Percentiles rank a stretch among this genome's conserved stretches.
Conservation (phyloP, 2,113 vertebrate genomes). For the Lampris incognitus region DNA sequence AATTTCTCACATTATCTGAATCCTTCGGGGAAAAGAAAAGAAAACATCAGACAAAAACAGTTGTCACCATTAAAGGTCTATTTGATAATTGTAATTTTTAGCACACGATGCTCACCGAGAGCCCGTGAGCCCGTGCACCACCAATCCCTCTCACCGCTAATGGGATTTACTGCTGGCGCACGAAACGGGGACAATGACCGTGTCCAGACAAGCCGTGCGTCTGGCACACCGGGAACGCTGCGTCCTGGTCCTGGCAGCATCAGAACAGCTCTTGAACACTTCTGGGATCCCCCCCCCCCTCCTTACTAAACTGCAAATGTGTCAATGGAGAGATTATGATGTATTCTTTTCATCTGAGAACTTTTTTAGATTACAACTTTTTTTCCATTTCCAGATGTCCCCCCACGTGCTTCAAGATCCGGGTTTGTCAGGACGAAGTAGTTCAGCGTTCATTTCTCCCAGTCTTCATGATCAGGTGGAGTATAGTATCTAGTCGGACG, state of each 20-base stretch:
- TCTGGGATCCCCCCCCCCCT: too few relatives aligned
- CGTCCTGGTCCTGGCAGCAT: background rate
- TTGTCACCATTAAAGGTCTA: conserved; percentile 47
- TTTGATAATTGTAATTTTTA: conserved; percentile 62
- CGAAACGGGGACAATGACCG: conserved; percentile 30
- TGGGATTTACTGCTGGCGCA: conserved; percentile 60
- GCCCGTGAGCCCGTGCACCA: conserved; percentile 25
- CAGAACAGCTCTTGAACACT: too few relatives aligned
- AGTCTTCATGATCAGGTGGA: too few relatives aligned
- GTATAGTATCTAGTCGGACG: too few relatives aligned
- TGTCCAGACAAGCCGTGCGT: conserved; percentile 43
- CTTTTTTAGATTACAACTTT: too few relatives aligned
- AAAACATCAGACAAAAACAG: background rate
- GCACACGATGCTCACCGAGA: conserved; percentile 9
- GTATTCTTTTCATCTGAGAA: too few relatives aligned
- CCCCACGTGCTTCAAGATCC: too few relatives aligned
- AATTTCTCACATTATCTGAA: background rate
- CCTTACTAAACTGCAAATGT: too few relatives aligned
- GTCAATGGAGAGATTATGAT: too few relatives aligned
- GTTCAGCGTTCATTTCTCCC: too few relatives aligned
- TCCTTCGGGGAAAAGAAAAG: background rate
- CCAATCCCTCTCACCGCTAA: conserved; percentile 46
- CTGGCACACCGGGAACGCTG: conserved; percentile 10
- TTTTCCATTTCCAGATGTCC: too few relatives aligned
- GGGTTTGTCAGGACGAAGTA: too few relatives aligned